Percentiles rank a stretch among this genome's conserved stretches.
Evolutionary conservation across 2,888 invertebrate genomes (phyloP).

Genomic region (Pseudococcus longispinus): DNA sequence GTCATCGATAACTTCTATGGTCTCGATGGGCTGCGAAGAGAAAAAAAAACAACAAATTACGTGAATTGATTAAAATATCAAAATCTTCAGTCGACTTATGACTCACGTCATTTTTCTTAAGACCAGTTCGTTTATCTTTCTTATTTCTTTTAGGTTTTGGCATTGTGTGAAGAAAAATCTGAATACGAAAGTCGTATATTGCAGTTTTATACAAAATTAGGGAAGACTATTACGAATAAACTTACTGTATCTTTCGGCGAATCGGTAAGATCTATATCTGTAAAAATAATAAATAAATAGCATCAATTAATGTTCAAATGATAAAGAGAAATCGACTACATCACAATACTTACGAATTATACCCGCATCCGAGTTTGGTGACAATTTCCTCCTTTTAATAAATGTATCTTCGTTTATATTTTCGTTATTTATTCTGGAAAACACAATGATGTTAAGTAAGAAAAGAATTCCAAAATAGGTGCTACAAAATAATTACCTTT

Average conservation of each 20-base stretch:
- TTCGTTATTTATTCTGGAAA: slow-evolving; percentile 1
- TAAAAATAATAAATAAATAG: neutral
- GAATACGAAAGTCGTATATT: neutral
- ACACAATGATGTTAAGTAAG: neutral
- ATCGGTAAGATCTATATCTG: neutral
- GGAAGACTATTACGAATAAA: neutral
- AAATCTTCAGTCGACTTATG: neutral
- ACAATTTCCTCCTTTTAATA: neutral
- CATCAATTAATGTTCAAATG: neutral
- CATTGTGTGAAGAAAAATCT: neutral
- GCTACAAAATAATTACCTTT: neutral
- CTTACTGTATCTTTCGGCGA: neutral
- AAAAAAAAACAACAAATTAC: neutral
- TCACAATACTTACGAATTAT: neutral
- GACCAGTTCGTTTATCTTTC: neutral
- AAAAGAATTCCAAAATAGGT: neutral
- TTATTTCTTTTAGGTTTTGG: neutral
- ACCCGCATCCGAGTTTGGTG: neutral
- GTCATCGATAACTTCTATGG: neutral
- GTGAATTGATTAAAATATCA: neutral
- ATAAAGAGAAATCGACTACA: no score
- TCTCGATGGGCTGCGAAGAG: neutral
- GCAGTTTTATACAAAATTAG: neutral
- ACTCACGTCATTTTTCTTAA: neutral
- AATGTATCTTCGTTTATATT: neutral